These are phyloP conservation scores for Dermochelys coriacea DNA, from an alignment of 2,797 vertebrate genomes.

Conservation along the genomic window DNA sequence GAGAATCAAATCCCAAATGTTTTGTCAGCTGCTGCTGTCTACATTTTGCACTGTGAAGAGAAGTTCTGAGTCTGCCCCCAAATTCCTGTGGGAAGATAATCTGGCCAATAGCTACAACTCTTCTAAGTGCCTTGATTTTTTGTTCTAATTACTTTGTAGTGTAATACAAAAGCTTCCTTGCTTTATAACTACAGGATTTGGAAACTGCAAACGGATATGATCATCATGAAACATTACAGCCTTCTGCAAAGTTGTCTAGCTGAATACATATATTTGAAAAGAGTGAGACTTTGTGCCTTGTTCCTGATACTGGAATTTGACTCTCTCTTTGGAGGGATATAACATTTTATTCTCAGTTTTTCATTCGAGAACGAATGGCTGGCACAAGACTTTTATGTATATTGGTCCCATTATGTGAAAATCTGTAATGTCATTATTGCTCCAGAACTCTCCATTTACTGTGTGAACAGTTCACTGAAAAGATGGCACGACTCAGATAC, in stretches of 20 bases:
- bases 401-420: slow-evolving; percentile 29
- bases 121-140: accelerated
- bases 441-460: slow-evolving; percentile 24
- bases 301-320: slow-evolving; percentile 13
- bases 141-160: neutral
- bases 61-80: neutral
- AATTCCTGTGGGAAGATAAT: neutral
- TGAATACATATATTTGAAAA: neutral
- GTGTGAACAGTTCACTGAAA: slow-evolving; percentile 28
- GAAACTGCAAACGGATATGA: accelerated
- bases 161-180: neutral
- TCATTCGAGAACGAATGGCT: neutral
- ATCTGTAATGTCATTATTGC: slow-evolving; percentile 34
- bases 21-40: neutral
- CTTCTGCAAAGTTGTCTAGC: neutral
- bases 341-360: slow-evolving; percentile 14
- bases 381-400: neutral
- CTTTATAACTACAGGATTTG: accelerated
- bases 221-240: neutral
- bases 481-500: neutral
- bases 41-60: neutral
- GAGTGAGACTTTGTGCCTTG: slow-evolving; percentile 15
- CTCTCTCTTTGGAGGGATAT: neutral
- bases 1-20: neutral
- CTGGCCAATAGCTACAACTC: too few relatives aligned